A percentile compares a stretch with the other conserved stretches of the same genome.
Evolutionary conservation across 2,888 invertebrate species (phyloP).

Genomic region (Taphrorychus bicolor): DNA sequence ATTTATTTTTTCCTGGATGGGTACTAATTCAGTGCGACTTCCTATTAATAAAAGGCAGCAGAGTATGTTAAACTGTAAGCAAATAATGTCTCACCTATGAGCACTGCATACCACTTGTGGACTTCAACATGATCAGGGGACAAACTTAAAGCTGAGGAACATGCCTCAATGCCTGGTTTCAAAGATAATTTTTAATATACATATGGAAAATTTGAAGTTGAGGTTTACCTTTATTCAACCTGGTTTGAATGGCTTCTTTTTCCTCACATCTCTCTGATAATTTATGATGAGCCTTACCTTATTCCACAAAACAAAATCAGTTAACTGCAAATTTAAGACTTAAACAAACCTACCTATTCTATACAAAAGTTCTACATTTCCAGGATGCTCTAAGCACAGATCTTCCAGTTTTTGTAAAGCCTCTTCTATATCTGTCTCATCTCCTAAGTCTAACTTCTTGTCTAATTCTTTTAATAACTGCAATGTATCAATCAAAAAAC

Average conservation of each 20-base stretch:
- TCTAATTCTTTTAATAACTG: constrained; percentile 52
- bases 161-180: constrained; percentile 65
- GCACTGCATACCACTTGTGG: constrained; percentile 78
- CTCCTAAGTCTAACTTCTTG: constrained; percentile 48
- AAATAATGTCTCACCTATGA: constrained; percentile 56
- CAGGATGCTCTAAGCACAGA: constrained; percentile 52
- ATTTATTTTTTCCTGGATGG: constrained; percentile 69
- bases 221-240: constrained; percentile 50
- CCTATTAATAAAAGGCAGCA: constrained; percentile 9
- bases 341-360: constrained; percentile 47
- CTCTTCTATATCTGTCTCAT: constrained; percentile 45
- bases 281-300: constrained; percentile 53
- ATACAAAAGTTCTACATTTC: constrained; percentile 54
- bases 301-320: not conserved
- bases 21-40: constrained; percentile 64
- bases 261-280: constrained; percentile 46
- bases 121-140: constrained; percentile 64
- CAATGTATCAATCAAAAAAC: not conserved
- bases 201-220: not conserved
- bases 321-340: not conserved
- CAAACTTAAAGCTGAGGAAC: constrained; percentile 63
- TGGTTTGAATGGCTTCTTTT: constrained; percentile 45
- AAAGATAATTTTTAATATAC: not conserved
- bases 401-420: constrained; percentile 49
- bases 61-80: not conserved